phyloP scores from a whole-genome alignment of 2,888 invertebrate genomes.

The Folsomia candida region DNA sequence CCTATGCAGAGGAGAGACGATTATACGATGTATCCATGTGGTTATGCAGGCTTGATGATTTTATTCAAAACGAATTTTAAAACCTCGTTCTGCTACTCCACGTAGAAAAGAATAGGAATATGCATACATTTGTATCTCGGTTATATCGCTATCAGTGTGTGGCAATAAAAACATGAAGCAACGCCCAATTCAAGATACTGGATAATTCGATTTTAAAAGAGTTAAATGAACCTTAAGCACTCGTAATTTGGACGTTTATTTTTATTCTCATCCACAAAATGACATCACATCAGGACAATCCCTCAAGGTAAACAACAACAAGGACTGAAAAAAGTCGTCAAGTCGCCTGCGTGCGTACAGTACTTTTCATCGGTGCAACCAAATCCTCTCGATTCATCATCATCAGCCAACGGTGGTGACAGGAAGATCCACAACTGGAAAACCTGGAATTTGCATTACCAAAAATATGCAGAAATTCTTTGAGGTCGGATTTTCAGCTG shows the following conservation, averaged over 20 bases:
- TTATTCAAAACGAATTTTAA: neutral
- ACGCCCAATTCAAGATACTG: constrained; percentile 4
- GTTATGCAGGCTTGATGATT: no score
- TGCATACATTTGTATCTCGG: no score
- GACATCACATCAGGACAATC: neutral
- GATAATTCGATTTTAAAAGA: neutral
- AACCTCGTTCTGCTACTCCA: neutral
- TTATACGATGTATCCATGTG: no score
- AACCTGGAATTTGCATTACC: constrained; percentile 1
- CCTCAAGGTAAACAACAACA: neutral
- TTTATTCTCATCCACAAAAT: neutral
- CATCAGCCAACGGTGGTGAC: neutral
- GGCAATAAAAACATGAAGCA: neutral
- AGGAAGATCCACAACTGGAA: neutral
- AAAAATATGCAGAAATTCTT: neutral
- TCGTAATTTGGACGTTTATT: neutral
- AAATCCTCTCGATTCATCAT: neutral
- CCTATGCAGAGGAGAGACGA: no score
- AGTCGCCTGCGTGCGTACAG: neutral
- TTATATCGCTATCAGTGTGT: neutral
- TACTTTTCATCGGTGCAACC: neutral
- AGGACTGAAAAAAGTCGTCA: neutral
- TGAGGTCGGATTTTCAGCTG: neutral
- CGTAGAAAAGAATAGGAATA: no score
- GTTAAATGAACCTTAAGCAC: neutral